Conservation (phyloP, 1,140 invertebrate genomes). For the Metaphire vulgaris region DNA sequence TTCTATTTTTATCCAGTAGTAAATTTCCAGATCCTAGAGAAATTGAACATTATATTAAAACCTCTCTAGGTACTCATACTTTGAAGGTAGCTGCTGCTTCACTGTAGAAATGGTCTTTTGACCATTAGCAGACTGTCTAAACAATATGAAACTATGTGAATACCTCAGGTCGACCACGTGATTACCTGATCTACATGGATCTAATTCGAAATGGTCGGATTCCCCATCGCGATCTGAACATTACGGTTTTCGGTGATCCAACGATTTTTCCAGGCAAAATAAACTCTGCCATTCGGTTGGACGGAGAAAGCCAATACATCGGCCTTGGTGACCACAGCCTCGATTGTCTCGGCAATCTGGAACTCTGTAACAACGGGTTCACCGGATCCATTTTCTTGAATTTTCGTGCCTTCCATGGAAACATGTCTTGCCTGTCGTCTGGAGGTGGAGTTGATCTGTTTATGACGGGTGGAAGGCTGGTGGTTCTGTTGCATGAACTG, state of each 20-base stretch:
- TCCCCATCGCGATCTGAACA: conserved; percentile 33
- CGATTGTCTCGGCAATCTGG: conserved; percentile 44
- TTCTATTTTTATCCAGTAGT: too few relatives aligned
- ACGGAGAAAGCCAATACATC: conserved; percentile 42
- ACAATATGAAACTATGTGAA: too few relatives aligned
- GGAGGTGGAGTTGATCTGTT: conserved; percentile 20
- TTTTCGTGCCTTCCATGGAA: conserved; percentile 21
- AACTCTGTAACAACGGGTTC: conserved; percentile 40
- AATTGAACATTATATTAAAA: too few relatives aligned
- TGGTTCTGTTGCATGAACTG: conserved; percentile 2
- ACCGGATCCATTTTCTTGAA: conserved; percentile 46
- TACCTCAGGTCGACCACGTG: not conserved
- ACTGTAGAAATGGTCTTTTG: too few relatives aligned
- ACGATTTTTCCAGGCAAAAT: conserved; percentile 42
- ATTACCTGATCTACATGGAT: not conserved
- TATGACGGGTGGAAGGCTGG: conserved; percentile 16
- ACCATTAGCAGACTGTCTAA: too few relatives aligned
- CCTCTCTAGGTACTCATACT: too few relatives aligned
- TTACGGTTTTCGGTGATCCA: conserved; percentile 35
- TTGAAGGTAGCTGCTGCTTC: too few relatives aligned
- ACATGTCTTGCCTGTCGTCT: conserved; percentile 28
- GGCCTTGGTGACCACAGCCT: conserved; percentile 38
- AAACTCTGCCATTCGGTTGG: conserved; percentile 39
- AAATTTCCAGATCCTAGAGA: too few relatives aligned
- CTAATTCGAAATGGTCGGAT: conserved; percentile 25